Percentiles rank a stretch among this genome's conserved stretches.
phyloP scores from a whole-genome alignment of 1,140 invertebrate species.

The Drosophila lacertosa region DNA sequence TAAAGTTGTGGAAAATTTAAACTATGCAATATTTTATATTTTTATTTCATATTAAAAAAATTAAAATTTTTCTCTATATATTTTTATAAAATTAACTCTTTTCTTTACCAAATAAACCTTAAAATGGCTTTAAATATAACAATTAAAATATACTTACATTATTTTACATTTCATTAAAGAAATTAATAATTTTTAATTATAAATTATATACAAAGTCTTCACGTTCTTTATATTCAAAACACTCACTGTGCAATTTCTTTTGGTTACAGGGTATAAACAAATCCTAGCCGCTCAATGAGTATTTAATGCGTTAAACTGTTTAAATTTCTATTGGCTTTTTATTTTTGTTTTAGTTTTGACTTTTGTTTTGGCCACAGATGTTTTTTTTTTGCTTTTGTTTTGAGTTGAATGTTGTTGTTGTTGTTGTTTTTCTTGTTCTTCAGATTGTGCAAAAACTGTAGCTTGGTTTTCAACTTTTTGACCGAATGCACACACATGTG shows the following conservation, averaged over 20 bases:
- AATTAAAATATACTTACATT: no score
- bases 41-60: no score
- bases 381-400: constrained; percentile 43
- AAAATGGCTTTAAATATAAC: no score
- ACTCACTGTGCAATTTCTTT: not conserved
- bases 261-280: constrained; percentile 13
- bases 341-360: constrained; percentile 70
- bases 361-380: constrained; percentile 76
- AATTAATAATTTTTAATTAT: no score
- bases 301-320: constrained; percentile 83
- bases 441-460: constrained; percentile 60
- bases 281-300: constrained; percentile 57
- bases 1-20: no score
- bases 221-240: no score
- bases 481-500: constrained; percentile 35
- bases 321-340: constrained; percentile 81
- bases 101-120: no score
- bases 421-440: constrained; percentile 31
- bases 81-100: no score
- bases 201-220: not conserved
- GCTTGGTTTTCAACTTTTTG: constrained; percentile 78
- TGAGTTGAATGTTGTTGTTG: constrained; percentile 45
- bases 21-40: no score
- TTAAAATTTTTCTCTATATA: no score
- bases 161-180: no score